Evolutionary conservation across 1,140 invertebrate species (phyloP).

Genomic region (Drosophila grimshawi): DNA sequence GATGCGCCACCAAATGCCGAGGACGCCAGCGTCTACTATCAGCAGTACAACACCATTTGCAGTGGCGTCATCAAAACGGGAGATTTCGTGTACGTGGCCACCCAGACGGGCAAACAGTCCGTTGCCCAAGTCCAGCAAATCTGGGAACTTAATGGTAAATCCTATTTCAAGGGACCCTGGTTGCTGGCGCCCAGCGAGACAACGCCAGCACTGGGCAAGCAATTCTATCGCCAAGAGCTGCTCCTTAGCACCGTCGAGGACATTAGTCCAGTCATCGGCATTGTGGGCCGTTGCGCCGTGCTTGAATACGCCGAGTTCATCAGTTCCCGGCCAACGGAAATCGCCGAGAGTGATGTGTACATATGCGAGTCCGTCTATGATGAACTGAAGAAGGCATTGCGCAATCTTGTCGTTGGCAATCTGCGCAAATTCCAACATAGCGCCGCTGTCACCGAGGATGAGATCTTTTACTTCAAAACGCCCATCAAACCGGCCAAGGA

Average conservation of each 20-base stretch:
- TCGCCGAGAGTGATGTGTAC: constrained; percentile 95
- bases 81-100: constrained; percentile 97
- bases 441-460: constrained; percentile 94
- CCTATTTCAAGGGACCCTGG: constrained; percentile 97
- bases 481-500: constrained; percentile 88
- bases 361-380: constrained; percentile 97
- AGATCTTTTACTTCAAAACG: constrained; percentile 95
- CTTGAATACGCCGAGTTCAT: constrained; percentile 96
- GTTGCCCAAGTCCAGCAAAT: constrained; percentile 97
- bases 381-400: constrained; percentile 92
- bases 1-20: constrained; percentile 86
- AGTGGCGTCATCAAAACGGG: constrained; percentile 94
- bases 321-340: constrained; percentile 96
- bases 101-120: constrained; percentile 92
- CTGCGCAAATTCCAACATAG: constrained; percentile 94
- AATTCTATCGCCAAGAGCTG: constrained; percentile 97
- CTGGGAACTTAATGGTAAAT: constrained; percentile 95
- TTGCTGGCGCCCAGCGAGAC: constrained; percentile 95
- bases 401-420: constrained; percentile 90
- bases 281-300: constrained; percentile 96
- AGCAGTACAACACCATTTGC: constrained; percentile 94
- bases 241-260: constrained; percentile 96
- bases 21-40: constrained; percentile 93
- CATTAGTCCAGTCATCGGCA: constrained; percentile 94
- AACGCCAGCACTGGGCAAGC: constrained; percentile 85